Evolutionary conservation across 2,113 vertebrate species (phyloP), one percentile per base, ranked within the genome.

Genomic region (Macquaria ambigua): DNA sequence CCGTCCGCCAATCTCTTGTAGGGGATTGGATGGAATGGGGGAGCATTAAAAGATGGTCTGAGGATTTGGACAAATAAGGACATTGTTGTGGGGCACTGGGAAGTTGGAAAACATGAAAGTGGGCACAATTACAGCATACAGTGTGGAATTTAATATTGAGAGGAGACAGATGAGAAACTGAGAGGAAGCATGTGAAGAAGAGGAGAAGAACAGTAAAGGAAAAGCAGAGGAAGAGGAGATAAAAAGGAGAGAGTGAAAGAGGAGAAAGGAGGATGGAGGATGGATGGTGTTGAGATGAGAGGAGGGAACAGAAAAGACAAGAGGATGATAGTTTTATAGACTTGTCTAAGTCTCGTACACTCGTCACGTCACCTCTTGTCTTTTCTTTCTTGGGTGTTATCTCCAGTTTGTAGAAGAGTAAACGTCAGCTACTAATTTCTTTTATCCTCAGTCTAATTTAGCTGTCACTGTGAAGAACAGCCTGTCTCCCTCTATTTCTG

Each of bases 1-100:
- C 76, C 31, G 52, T 75, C 77, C 64, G 66, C n/a, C 77, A 86
- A 7, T 84, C 69, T 75, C 28, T 10, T 37, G 66, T 8, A 25
- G 43, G 63, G 25, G 58, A 74, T 14, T 31, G 11, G 59, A 8
- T 10, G 23, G 64, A 77, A 18, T 31, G 48, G 62, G 5, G 62
- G 64, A 58, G 53, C 20, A 70, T n/a, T 74, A 16, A 68, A 50
- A 73, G 23, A 55, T 62, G 0, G 50, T 28, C n/a, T 43, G 23
- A 53, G 25, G 23, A 80, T 74, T 69, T 50, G 34, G 53, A 46
- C 62, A 41, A 59, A 69, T 55, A 48, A 43, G 43, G 67, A 67
- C 31, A 21, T 39, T 31, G 48, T 34, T 63, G 8, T 18, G 55
- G 18, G 37, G 39, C 1, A 48, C 20, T 11, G 43, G 25, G 74